Conservation (phyloP, 2,888 invertebrate species). For the Harpalus rufipes region DNA sequence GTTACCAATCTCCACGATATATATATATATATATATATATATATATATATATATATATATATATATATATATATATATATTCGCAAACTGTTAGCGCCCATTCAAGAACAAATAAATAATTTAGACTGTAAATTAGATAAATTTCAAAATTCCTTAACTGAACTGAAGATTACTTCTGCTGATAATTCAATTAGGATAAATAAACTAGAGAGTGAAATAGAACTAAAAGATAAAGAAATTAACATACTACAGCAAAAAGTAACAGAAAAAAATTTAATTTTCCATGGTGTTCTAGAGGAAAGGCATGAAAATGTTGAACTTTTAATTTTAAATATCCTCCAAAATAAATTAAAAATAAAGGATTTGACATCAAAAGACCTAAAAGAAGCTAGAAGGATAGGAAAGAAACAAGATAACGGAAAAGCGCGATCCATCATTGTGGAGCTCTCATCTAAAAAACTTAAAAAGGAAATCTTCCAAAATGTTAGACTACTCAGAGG, state of each 20-base stretch:
- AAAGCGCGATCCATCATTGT: not conserved
- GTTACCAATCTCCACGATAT: no score
- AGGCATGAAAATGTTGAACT: not conserved
- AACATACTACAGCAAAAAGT: not conserved
- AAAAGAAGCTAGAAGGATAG: not conserved
- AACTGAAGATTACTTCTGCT: no score
- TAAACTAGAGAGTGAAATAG: not conserved
- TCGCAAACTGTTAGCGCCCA: no score
- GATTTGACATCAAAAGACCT: not conserved
- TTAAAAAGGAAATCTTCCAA: not conserved
- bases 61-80: no score
- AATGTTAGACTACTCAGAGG: not conserved
- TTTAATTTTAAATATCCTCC: not conserved
- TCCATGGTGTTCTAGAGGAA: not conserved
- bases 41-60: no score
- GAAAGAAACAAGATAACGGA: not conserved
- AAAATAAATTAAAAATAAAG: slow-evolving; percentile 2
- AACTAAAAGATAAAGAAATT: not conserved
- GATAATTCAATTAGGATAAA: not conserved
- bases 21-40: no score
- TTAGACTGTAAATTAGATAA: no score
- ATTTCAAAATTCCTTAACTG: no score
- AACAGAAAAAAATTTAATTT: not conserved
- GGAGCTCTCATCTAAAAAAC: no score
- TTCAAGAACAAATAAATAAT: not conserved